phyloP scores from a whole-genome alignment of 2,888 invertebrate genomes.

The Eristalinus sepulchralis region DNA sequence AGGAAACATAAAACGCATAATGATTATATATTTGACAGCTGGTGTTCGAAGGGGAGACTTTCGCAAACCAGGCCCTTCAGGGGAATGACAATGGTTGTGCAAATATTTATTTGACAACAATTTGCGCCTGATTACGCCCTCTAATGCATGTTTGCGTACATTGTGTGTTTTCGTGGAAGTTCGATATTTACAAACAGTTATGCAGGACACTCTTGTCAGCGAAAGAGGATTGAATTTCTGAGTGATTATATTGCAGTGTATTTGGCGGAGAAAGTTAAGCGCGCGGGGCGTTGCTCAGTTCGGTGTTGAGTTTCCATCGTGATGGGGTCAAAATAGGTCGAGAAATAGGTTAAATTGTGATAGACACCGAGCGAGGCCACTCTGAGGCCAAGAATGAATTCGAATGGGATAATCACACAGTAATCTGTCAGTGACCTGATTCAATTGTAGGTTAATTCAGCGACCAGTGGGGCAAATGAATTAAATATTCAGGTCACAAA shows the following conservation, averaged over 20 bases:
- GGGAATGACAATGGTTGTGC: conserved; percentile 24
- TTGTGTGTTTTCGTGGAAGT: background rate
- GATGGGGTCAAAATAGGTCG: conserved; percentile 1
- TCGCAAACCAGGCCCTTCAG: conserved; percentile 19
- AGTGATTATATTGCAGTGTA: conserved; percentile 14
- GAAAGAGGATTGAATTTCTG: conserved; percentile 22
- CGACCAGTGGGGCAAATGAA: background rate
- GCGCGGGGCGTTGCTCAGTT: background rate
- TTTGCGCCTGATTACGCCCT: conserved; percentile 24
- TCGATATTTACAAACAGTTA: conserved; percentile 3
- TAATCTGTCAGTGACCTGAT: background rate
- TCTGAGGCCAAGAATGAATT: background rate
- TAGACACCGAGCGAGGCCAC: background rate
- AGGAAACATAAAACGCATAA: conserved; percentile 11
- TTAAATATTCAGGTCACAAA: background rate
- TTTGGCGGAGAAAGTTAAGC: background rate
- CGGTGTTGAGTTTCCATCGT: background rate
- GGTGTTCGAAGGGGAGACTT: conserved; percentile 10
- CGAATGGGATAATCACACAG: background rate
- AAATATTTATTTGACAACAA: conserved; percentile 44
- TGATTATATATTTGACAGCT: background rate
- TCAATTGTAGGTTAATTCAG: background rate
- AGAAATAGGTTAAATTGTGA: background rate
- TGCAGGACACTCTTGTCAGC: background rate
- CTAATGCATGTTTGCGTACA: conserved; percentile 28